Evolutionary conservation across 2,797 vertebrate species (phyloP).

Genomic region (Pseudomugil gertrudae): DNA sequence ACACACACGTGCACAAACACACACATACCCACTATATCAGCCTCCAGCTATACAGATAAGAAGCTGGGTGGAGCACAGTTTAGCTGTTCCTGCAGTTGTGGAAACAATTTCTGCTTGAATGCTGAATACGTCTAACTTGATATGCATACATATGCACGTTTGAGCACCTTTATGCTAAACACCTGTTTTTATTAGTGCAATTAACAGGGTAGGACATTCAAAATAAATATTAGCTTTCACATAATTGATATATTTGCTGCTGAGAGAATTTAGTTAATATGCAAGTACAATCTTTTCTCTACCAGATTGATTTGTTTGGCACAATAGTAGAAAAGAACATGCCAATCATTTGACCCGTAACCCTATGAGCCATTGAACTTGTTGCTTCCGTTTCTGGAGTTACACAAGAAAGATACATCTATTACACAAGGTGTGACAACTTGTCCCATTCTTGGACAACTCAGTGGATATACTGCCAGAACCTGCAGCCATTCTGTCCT

Average conservation of each 20-base stretch:
- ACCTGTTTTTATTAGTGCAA: slow-evolving; percentile 13
- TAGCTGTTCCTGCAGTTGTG: slow-evolving; percentile 34
- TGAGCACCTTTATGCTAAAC: slow-evolving; percentile 18
- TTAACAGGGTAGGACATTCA: slow-evolving; percentile 37
- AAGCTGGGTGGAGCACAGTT: slow-evolving; percentile 38
- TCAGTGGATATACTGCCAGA: slow-evolving; percentile 46
- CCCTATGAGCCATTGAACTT: slow-evolving; percentile 11
- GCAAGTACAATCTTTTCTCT: slow-evolving; percentile 9
- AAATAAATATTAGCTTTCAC: slow-evolving; percentile 23
- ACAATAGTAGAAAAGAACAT: not conserved
- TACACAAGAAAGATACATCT: slow-evolving; percentile 45
- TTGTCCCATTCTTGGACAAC: slow-evolving; percentile 55
- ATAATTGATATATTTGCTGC: slow-evolving; percentile 8
- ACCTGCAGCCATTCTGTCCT: slow-evolving; percentile 58
- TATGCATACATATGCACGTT: slow-evolving; percentile 18
- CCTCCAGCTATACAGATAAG: slow-evolving; percentile 46
- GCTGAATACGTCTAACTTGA: slow-evolving; percentile 20
- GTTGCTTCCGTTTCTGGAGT: slow-evolving; percentile 22
- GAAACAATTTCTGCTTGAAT: slow-evolving; percentile 14
- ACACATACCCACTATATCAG: slow-evolving; percentile 39
- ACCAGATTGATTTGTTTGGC: not conserved
- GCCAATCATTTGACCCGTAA: slow-evolving; percentile 6
- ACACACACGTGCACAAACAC: slow-evolving; percentile 13
- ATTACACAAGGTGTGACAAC: slow-evolving; percentile 57
- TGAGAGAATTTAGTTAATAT: slow-evolving; percentile 7